Conservation (phyloP, 2,888 invertebrate species). For the Chorisops tibialis region DNA sequence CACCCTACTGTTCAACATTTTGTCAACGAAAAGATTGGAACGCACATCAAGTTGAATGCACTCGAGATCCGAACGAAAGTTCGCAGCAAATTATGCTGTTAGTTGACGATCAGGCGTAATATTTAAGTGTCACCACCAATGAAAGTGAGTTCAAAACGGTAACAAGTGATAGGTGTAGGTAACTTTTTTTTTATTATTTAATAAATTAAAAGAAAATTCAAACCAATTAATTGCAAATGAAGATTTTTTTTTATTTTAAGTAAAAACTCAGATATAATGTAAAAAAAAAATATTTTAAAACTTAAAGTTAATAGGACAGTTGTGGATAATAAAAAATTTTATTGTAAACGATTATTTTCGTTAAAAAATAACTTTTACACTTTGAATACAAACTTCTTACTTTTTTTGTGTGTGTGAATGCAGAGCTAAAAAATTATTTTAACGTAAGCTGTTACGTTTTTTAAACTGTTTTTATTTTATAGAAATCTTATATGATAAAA, state of each 20-base stretch:
- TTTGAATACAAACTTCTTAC: slow-evolving; percentile 15
- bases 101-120: slow-evolving; percentile 66
- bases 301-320: slow-evolving; percentile 17
- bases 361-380: slow-evolving; percentile 22
- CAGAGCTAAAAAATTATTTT: not conserved
- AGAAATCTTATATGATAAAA: not conserved
- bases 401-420: slow-evolving; percentile 3
- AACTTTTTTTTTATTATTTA: slow-evolving; percentile 1
- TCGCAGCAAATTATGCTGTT: slow-evolving; percentile 82
- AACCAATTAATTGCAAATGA: slow-evolving; percentile 14
- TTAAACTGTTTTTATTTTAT: slow-evolving; percentile 12
- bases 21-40: slow-evolving; percentile 90
- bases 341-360: slow-evolving; percentile 14
- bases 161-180: slow-evolving; percentile 24
- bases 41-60: slow-evolving; percentile 80
- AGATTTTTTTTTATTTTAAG: slow-evolving; percentile 4
- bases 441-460: slow-evolving; percentile 2
- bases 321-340: not conserved
- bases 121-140: slow-evolving; percentile 15
- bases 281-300: slow-evolving; percentile 9
- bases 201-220: slow-evolving; percentile 8
- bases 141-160: slow-evolving; percentile 25
- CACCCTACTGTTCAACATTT: slow-evolving; percentile 85
- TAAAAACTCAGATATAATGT: not conserved
- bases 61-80: slow-evolving; percentile 65